Evolutionary conservation across 2,797 vertebrate genomes (phyloP).

Genomic region (Acipenser transmontanus): DNA sequence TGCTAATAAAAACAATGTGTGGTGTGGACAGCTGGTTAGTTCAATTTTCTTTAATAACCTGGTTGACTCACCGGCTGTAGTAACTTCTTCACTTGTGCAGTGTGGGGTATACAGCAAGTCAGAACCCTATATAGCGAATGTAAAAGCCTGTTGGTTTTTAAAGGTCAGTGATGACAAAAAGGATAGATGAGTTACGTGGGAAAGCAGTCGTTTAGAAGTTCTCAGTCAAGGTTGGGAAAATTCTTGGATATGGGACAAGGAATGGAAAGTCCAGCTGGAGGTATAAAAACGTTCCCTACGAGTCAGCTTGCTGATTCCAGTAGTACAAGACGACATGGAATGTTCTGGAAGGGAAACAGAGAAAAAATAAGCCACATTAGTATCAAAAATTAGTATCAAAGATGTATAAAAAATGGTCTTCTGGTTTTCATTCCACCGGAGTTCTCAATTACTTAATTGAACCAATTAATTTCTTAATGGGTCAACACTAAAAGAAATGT

Average conservation of each 20-base stretch:
- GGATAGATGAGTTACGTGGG: slow-evolving; percentile 9
- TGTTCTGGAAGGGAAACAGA: slow-evolving; percentile 7
- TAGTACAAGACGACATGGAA: slow-evolving; percentile 6
- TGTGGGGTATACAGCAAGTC: slow-evolving; percentile 26
- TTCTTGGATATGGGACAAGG: slow-evolving; percentile 17
- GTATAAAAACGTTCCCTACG: slow-evolving; percentile 9
- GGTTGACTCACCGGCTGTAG: slow-evolving; percentile 21
- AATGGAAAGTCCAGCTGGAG: slow-evolving; percentile 18
- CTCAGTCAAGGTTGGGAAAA: slow-evolving; percentile 13
- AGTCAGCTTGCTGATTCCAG: slow-evolving; percentile 9
- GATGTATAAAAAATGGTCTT: too few relatives aligned
- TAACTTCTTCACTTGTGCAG: slow-evolving; percentile 3
- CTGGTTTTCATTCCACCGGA: too few relatives aligned
- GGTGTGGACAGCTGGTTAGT: not conserved
- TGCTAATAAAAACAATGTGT: not conserved
- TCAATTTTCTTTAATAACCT: too few relatives aligned
- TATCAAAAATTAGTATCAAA: too few relatives aligned
- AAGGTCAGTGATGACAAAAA: slow-evolving; percentile 19
- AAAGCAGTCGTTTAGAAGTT: slow-evolving; percentile 21
- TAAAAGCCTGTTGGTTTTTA: slow-evolving; percentile 26
- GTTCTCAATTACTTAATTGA: too few relatives aligned
- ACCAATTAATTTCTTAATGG: too few relatives aligned
- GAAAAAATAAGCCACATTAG: not conserved
- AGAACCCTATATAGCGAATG: slow-evolving; percentile 8
- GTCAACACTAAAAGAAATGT: too few relatives aligned